Base-by-base conservation (phyloP, 2,113 vertebrate species). In the Recurvirostra avosetta region DNA sequence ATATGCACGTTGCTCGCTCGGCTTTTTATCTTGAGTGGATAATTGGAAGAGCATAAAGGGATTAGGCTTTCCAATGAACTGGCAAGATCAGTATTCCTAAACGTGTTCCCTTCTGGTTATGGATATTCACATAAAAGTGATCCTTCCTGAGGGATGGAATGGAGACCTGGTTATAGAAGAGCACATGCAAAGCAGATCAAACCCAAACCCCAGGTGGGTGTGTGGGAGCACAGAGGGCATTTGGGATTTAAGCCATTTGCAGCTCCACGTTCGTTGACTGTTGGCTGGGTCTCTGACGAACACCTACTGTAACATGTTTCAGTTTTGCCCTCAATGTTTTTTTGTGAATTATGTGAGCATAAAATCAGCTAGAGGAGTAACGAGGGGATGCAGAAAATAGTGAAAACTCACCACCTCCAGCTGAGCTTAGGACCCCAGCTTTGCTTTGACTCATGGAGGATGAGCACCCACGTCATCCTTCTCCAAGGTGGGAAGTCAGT, bases 341-440 rank as follows among this genome's bases (percentile, higher is more conserved):
- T 66, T 61, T 79, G 65, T 58, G 45, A 66, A 49, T 25, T 52
- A 40, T 12, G 12, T 78, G 27, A 70, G 10, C 40, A 41, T 25
- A 62, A 87, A 82, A 50, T 88, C 77, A 90, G 10, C 14, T 34
- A 82, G 11, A 84, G 58, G 21, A 65, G 20, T 29, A 88, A 49
- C 0, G 0, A 55, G 3, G 4, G 11, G 2, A 1, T 53, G 32
- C 43, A 83, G n/a, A 22, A 5, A 74, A 29, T 1, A 61, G 36
- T 71, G 43, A 91, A 83, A 92, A 67, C 12, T 82, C n/a, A 55
- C 11, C 41, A 19, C 16, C 27, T 71, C 29, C 61, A 61, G 13
- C 49, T 72, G 53, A 79, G 26, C 22, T 86, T 62, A 72, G 43
- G 72, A 77, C 40, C 11, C 79, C 40, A 66, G 23, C 10, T 67